These are phyloP conservation scores for Beris chalybata DNA, from an alignment of 2,888 invertebrate species.

Conservation along the genomic window DNA sequence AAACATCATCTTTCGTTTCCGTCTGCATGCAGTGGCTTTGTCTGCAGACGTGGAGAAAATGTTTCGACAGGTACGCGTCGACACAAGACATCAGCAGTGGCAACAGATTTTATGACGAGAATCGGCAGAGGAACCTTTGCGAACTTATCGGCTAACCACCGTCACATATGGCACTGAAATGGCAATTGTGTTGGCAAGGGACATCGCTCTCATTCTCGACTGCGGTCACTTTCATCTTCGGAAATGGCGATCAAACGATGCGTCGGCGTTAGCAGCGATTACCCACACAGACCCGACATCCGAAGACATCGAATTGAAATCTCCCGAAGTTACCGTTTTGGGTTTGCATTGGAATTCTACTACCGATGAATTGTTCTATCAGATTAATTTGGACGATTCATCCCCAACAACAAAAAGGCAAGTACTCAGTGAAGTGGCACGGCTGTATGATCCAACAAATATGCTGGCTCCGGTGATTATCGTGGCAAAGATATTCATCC, in stretches of 20 bases:
- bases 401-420: neutral
- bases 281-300: neutral
- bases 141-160: too few relatives aligned
- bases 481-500: neutral
- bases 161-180: neutral
- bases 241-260: neutral
- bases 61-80: neutral
- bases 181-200: neutral
- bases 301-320: neutral
- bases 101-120: slow-evolving; percentile 1
- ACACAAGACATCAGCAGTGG: neutral
- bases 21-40: neutral
- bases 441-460: neutral
- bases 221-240: neutral
- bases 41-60: neutral
- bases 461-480: neutral
- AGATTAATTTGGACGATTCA: neutral
- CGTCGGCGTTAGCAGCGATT: neutral
- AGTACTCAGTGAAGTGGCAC: neutral
- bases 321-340: neutral
- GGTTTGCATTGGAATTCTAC: neutral
- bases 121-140: neutral
- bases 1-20: neutral
- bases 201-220: neutral
- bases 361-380: neutral